phyloP scores from a whole-genome alignment of 2,797 vertebrate species.

The Oreochromis grahami region DNA sequence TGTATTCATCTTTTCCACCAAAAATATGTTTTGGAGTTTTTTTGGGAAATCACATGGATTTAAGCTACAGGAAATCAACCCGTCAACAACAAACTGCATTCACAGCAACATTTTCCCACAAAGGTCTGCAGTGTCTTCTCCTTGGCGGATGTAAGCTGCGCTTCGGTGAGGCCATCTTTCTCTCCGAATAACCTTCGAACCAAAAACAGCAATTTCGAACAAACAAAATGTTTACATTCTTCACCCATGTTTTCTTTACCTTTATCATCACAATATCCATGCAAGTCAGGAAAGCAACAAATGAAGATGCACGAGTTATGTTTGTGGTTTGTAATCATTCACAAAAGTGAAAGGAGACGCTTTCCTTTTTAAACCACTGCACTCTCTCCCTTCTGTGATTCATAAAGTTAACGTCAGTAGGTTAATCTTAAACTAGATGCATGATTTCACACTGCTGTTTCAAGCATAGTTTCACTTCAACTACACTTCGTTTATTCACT shows the following conservation, averaged over 20 bases:
- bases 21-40: not conserved
- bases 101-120: conserved; percentile 64
- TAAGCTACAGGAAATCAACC: conserved; percentile 41
- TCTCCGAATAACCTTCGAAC: conserved; percentile 27
- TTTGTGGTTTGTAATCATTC: not conserved
- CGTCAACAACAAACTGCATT: conserved; percentile 67
- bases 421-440: not conserved
- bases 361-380: not conserved
- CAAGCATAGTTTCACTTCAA: not conserved
- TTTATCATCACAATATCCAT: conserved; percentile 39
- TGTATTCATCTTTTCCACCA: not conserved
- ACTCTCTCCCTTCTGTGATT: not conserved
- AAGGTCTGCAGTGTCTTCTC: conserved; percentile 48
- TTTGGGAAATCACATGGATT: conserved; percentile 25
- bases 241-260: conserved; percentile 43
- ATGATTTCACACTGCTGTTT: not conserved
- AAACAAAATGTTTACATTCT: conserved; percentile 65
- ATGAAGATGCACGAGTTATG: not conserved
- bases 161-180: conserved; percentile 16
- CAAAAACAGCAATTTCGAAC: conserved; percentile 36
- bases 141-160: conserved; percentile 53
- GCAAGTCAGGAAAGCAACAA: conserved; percentile 13
- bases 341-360: not conserved
- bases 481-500: not conserved
- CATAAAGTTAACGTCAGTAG: not conserved